phyloP scores from a whole-genome alignment of 1,140 invertebrate genomes.

The Anastrepha ludens region DNA sequence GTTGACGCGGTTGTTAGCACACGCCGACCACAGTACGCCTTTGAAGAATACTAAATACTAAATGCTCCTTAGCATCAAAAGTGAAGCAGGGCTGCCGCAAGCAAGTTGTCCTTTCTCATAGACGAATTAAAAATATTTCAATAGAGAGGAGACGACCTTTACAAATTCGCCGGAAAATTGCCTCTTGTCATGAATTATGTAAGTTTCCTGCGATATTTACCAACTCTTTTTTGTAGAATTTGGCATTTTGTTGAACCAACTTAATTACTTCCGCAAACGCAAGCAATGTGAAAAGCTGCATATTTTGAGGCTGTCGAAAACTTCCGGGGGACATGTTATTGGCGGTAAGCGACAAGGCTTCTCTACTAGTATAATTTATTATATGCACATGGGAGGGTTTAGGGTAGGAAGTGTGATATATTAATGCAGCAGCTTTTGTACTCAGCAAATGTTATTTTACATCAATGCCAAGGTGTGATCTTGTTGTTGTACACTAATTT shows the following conservation, averaged over 20 bases:
- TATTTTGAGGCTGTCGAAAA: neutral
- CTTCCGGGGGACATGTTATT: neutral
- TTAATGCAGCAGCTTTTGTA: neutral
- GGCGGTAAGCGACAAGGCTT: neutral
- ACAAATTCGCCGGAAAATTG: neutral
- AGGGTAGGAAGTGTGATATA: neutral
- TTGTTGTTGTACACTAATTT: no score
- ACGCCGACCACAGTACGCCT: neutral
- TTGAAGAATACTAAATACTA: conserved; percentile 6
- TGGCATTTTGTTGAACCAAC: neutral
- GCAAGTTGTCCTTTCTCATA: no score
- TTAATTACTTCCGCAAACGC: conserved; percentile 1
- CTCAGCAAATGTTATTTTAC: neutral
- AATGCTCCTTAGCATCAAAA: neutral
- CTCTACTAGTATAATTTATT: neutral
- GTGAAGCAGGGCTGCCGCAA: neutral
- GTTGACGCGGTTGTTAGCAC: neutral
- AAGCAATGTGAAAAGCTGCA: neutral
- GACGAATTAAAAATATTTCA: neutral
- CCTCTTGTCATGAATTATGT: neutral
- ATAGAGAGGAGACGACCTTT: neutral
- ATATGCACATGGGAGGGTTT: neutral
- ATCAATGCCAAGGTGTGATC: no score
- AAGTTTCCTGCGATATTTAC: neutral
- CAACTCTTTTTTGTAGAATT: conserved; percentile 4